phyloP scores from a whole-genome alignment of 1,140 invertebrate genomes.

The Caenorhabditis brenneri region DNA sequence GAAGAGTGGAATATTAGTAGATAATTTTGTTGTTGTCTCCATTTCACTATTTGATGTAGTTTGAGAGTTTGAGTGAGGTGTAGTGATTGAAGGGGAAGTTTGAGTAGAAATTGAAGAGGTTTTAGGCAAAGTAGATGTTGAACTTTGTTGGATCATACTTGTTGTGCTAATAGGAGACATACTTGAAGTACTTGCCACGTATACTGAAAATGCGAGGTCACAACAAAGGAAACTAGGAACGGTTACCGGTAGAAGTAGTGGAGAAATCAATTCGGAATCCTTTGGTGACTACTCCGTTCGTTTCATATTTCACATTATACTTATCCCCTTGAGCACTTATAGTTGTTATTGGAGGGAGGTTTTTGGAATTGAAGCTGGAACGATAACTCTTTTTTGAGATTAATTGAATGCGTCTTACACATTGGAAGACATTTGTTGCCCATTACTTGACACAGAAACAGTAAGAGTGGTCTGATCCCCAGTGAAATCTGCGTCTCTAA shows the following conservation, averaged over 20 bases:
- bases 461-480: not conserved
- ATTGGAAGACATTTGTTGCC: not conserved
- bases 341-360: not conserved
- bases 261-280: slow-evolving; percentile 12
- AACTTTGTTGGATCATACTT: not conserved
- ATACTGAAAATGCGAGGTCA: not conserved
- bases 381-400: not conserved
- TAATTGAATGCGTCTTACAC: not conserved
- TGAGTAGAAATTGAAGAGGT: too few relatives aligned
- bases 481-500: not conserved
- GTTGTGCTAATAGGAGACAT: not conserved
- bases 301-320: not conserved
- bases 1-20: too few relatives aligned
- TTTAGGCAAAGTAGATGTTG: too few relatives aligned
- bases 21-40: not conserved
- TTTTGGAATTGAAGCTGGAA: not conserved
- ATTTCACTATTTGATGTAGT: too few relatives aligned
- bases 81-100: not conserved
- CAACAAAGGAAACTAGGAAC: too few relatives aligned
- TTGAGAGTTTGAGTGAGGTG: too few relatives aligned
- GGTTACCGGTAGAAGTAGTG: not conserved
- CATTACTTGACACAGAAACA: not conserved
- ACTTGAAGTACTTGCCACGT: not conserved
- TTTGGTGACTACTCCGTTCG: not conserved
- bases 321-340: not conserved